phyloP scores from a whole-genome alignment of 2,797 vertebrate species.

The Aplochiton taeniatus region DNA sequence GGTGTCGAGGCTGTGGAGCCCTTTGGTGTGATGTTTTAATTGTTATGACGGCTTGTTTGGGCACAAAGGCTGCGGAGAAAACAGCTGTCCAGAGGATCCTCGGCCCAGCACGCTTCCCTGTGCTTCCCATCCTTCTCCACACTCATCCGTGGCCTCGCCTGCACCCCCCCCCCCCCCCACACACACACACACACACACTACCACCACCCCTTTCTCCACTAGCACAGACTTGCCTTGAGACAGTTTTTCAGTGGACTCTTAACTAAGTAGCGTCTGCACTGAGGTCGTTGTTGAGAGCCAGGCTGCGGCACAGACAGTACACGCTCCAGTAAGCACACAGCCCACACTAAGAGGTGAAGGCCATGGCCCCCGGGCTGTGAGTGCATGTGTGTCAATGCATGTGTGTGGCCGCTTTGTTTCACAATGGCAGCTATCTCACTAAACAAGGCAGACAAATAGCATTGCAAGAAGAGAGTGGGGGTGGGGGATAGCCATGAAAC shows the following conservation, averaged over 20 bases:
- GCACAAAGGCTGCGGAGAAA: too few relatives aligned
- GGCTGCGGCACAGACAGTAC: conserved; percentile 60
- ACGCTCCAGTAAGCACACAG: conserved; percentile 74
- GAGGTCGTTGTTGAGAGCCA: conserved; percentile 70
- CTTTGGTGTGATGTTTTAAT: conserved; percentile 2
- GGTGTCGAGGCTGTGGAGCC: too few relatives aligned
- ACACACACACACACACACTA: too few relatives aligned
- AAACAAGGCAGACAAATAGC: too few relatives aligned
- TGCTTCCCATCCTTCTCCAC: too few relatives aligned
- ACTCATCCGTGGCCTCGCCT: conserved; percentile 3
- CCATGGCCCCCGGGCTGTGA: conserved; percentile 35
- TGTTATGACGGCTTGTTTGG: too few relatives aligned
- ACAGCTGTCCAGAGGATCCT: background rate
- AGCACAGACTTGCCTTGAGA: conserved; percentile 60
- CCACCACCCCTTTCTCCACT: conserved; percentile 37
- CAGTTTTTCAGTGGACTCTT: conserved; percentile 66
- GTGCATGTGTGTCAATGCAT: conserved; percentile 12
- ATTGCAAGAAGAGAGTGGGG: too few relatives aligned
- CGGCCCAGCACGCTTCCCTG: background rate
- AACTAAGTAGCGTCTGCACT: conserved; percentile 74
- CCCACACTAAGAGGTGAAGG: conserved; percentile 68
- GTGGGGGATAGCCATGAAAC: too few relatives aligned
- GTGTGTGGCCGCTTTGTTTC: background rate
- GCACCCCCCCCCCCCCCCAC: conserved; percentile 6
- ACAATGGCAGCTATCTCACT: too few relatives aligned